Percentiles rank a stretch among this genome's conserved stretches.
Conservation (phyloP, 2,888 invertebrate species). For the Hydraecia micacea region DNA sequence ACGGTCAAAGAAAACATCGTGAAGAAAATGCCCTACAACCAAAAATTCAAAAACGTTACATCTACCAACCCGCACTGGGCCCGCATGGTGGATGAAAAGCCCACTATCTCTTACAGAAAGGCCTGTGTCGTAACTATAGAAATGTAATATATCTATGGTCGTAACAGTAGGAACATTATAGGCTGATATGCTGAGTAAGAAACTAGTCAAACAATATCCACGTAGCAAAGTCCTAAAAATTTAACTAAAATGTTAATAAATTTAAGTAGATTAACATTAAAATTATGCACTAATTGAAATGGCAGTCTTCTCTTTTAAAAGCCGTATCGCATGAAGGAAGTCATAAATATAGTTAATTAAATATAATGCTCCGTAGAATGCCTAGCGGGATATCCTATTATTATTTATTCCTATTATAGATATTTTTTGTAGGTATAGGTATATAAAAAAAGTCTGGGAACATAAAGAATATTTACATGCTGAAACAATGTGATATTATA, state of each 20-base stretch:
- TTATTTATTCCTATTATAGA: constrained; percentile 26
- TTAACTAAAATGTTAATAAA: constrained; percentile 36
- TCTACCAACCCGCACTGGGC: too few species aligned
- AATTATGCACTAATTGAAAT: constrained; percentile 60
- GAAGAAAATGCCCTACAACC: too few species aligned
- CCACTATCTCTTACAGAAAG: too few species aligned
- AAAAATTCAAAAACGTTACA: too few species aligned
- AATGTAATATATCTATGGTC: too few species aligned
- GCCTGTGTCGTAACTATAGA: too few species aligned
- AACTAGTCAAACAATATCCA: neutral
- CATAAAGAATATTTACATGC: neutral
- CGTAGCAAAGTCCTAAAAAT: neutral
- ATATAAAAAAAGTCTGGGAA: constrained; percentile 22
- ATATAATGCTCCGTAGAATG: constrained; percentile 30
- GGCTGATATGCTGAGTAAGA: neutral
- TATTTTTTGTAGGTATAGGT: too few species aligned
- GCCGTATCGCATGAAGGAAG: constrained; percentile 56
- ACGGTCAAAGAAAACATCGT: too few species aligned
- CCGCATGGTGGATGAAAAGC: too few species aligned
- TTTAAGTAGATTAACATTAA: constrained; percentile 39
- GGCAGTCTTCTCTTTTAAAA: constrained; percentile 30
- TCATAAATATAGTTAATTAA: constrained; percentile 64
- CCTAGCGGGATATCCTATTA: constrained; percentile 48
- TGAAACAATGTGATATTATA: constrained; percentile 30
- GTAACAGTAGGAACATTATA: too few species aligned